These are phyloP conservation scores for Morus bassanus DNA, from an alignment of 2,797 vertebrate species.

Conservation along the genomic window DNA sequence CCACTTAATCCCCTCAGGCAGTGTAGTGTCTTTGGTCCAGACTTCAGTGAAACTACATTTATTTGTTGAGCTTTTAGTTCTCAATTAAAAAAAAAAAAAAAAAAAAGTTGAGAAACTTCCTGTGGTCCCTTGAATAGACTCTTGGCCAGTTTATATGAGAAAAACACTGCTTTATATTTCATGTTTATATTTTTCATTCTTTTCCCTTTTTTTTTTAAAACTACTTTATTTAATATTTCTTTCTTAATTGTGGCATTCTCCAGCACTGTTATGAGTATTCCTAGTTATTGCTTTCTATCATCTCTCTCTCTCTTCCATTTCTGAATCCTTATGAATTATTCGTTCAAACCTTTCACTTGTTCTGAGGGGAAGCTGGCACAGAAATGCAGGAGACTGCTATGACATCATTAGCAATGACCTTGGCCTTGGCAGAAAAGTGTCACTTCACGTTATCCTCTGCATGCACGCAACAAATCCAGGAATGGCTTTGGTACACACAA, in stretches of 20 bases:
- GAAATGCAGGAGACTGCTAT: not conserved
- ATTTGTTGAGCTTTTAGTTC: constrained; percentile 28
- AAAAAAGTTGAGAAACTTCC: not conserved
- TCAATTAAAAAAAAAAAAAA: not conserved
- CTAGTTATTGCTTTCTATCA: not conserved
- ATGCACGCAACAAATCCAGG: not conserved
- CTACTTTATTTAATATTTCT: not conserved
- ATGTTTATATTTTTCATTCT: not conserved
- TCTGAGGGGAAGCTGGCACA: not conserved
- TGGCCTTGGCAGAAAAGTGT: not conserved
- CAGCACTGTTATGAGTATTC: not conserved
- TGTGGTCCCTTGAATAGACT: not conserved
- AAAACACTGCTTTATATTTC: not conserved
- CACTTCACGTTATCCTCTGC: not conserved
- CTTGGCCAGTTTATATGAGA: not conserved
- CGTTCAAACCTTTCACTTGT: not conserved
- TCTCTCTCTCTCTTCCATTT: not conserved
- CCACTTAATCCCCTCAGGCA: constrained; percentile 24
- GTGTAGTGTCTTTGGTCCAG: constrained; percentile 16
- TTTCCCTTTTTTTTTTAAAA: not conserved
- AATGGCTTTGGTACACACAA: not conserved
- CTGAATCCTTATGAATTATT: not conserved
- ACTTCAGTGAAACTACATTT: constrained; percentile 28
- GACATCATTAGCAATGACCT: rapidly evolving
- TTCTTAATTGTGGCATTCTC: not conserved